A percentile compares a stretch with the other conserved stretches of the same genome.
Evolutionary conservation across 1,140 invertebrate genomes (phyloP).

Genomic region (Drosophila teissieri): DNA sequence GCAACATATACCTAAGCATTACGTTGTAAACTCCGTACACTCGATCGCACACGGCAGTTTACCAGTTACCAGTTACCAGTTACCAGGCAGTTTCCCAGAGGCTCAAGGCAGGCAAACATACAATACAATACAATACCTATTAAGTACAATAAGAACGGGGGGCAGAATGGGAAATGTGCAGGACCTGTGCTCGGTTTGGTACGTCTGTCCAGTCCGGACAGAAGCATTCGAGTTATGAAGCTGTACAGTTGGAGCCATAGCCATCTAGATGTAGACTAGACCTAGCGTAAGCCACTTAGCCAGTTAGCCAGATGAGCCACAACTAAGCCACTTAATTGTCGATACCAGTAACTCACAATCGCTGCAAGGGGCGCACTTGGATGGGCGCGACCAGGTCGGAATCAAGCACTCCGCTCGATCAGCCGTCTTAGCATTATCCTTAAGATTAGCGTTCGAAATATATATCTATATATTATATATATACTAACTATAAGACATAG

Average conservation of each 20-base stretch:
- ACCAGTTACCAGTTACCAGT: too few species aligned
- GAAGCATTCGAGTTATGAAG: conserved; percentile 22
- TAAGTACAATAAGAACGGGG: conserved; percentile 65
- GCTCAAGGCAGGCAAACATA: conserved; percentile 6
- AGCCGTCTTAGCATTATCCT: conserved; percentile 23
- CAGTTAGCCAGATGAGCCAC: conserved; percentile 18
- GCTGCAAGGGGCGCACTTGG: not conserved
- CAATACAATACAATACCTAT: conserved; percentile 53
- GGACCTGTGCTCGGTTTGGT: conserved; percentile 1
- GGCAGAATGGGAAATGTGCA: not conserved
- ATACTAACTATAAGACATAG: conserved; percentile 34
- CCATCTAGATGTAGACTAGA: conserved; percentile 27
- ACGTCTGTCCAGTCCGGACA: not conserved
- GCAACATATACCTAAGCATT: conserved; percentile 38
- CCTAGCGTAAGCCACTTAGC: conserved; percentile 37
- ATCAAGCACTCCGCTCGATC: conserved; percentile 17
- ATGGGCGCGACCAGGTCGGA: conserved; percentile 4
- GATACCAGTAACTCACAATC: conserved; percentile 27
- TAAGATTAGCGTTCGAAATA: conserved; percentile 22
- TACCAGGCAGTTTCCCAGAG: conserved; percentile 39
- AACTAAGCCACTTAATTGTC: conserved; percentile 33
- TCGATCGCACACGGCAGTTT: not conserved
- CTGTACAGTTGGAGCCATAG: conserved; percentile 33
- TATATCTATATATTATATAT: conserved; percentile 2
- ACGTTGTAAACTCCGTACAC: conserved; percentile 17